Base-by-base conservation (phyloP, 2,113 vertebrate species). In the Xyliphius kryptos region DNA sequence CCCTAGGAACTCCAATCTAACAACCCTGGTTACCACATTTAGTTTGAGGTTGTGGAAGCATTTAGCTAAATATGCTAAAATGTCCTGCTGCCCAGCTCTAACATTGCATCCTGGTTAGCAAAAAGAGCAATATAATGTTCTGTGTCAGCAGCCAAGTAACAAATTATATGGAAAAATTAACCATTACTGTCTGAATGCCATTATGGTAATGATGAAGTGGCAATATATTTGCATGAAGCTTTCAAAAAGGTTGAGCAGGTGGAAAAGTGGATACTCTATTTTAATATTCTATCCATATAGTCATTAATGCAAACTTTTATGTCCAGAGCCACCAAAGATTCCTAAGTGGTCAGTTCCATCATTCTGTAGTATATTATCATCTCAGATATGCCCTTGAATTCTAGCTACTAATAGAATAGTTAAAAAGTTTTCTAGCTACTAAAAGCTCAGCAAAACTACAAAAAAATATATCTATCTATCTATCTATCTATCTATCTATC, bases 21-120 rank as follows among this genome's bases (percentile, higher is more conserved):
- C 19, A 21, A 47, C 53, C 40, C 56, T 37, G 43, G 26, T 48
- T 68, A 53, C 61, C 11, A 68, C 36, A 68, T 32, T 16, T 59
- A 26, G 49, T 19, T 56, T 2, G 7, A 20, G 37, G 32, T 55
- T 38, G 16, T 38, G 15, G 5, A 7, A 6, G 36, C 12, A 51
- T 48, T 50, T 50, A 6, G 48, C 19, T 14, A 50, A 50, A 50
- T 21, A 21, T 15, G 22, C 51, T 36, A 36, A 15, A 22, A 9
- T 26, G 8, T n/a, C 5, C 50, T 52, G 50, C 50, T n/a, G 5
- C 51, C 7, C 49, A 22, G 47, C 47, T 17, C 9, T 4, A 17
- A 7, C 6, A 11, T 7, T 12, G 16, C 10, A 10, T 2, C 16
- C 46, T 8, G 9, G 16, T 2, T 51, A n/a, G 6, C 36, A 54